A percentile compares a stretch with the other conserved stretches of the same genome.
These are phyloP conservation scores for Quadroppia sp. DNA, from an alignment of 2,888 invertebrate species.

Conservation along the genomic window DNA sequence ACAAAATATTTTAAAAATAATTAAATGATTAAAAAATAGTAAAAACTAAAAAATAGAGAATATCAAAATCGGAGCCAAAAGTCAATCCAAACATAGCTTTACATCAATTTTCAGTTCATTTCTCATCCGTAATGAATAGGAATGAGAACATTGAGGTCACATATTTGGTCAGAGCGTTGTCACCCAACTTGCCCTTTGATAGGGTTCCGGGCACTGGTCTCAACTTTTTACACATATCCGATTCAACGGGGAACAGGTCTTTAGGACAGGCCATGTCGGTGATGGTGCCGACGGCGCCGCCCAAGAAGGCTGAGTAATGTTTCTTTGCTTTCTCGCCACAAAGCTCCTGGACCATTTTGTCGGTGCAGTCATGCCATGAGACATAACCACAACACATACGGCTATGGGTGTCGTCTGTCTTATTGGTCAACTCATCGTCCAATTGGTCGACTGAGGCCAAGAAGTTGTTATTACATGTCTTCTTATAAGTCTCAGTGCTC, in stretches of 20 bases:
- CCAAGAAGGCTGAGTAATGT: slow-evolving; percentile 28
- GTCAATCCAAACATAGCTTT: not conserved
- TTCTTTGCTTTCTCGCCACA: slow-evolving; percentile 35
- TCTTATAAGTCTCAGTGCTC: slow-evolving; percentile 38
- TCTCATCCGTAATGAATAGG: slow-evolving; percentile 31
- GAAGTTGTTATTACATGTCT: slow-evolving; percentile 40
- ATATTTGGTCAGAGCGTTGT: slow-evolving; percentile 42
- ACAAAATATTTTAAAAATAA: not conserved
- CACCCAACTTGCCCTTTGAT: slow-evolving; percentile 39
- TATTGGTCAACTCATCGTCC: not conserved
- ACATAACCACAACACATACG: slow-evolving; percentile 38
- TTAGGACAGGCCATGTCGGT: slow-evolving; percentile 38
- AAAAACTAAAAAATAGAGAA: not conserved
- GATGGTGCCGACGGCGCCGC: slow-evolving; percentile 37
- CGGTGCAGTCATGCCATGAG: slow-evolving; percentile 34
- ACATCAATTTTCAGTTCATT: not conserved
- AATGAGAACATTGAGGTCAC: slow-evolving; percentile 39
- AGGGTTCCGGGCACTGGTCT: slow-evolving; percentile 21
- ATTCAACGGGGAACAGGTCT: slow-evolving; percentile 8
- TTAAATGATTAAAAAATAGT: not conserved
- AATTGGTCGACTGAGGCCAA: slow-evolving; percentile 31
- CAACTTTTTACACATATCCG: slow-evolving; percentile 23
- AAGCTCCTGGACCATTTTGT: slow-evolving; percentile 26
- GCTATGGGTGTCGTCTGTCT: slow-evolving; percentile 22
- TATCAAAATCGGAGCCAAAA: too few relatives aligned